Conservation (phyloP, 2,113 vertebrate genomes). For the Coracopsis vasa region DNA sequence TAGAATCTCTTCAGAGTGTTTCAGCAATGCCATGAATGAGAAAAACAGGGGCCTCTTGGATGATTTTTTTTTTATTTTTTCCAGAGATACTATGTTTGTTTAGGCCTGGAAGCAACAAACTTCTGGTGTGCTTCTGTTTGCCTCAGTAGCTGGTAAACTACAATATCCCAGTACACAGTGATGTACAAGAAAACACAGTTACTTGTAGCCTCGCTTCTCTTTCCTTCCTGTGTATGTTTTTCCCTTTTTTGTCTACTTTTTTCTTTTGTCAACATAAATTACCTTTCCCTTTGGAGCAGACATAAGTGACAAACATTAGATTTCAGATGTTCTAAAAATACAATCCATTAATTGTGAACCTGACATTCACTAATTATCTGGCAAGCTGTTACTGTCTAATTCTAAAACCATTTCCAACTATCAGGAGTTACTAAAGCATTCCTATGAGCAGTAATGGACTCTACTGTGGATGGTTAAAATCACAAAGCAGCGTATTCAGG, state of each 20-base stretch:
- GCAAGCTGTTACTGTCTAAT: not conserved
- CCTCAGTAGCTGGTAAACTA: not conserved
- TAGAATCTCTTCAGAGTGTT: not conserved
- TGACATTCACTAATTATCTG: not conserved
- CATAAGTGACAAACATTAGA: not conserved
- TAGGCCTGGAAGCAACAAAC: not conserved
- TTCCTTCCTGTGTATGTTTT: not conserved
- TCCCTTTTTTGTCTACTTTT: not conserved
- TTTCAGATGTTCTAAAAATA: not conserved
- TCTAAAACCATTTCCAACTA: not conserved
- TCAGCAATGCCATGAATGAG: not conserved
- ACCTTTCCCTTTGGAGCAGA: not conserved
- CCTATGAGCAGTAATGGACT: not conserved
- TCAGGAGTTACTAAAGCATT: not conserved
- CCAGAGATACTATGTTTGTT: not conserved
- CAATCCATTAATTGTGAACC: not conserved
- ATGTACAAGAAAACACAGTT: not conserved
- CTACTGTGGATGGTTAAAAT: not conserved
- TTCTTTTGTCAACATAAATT: not conserved
- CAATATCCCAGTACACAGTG: not conserved
- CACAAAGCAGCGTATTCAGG: not conserved
- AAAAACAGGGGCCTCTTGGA: not conserved
- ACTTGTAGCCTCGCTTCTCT: not conserved
- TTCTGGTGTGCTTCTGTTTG: not conserved
- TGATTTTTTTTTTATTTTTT: not conserved